Percentiles rank a stretch among this genome's conserved stretches.
These are phyloP conservation scores for Cryptoprocta ferox DNA, from an alignment of 2,797 vertebrate species.

Conservation along the genomic window DNA sequence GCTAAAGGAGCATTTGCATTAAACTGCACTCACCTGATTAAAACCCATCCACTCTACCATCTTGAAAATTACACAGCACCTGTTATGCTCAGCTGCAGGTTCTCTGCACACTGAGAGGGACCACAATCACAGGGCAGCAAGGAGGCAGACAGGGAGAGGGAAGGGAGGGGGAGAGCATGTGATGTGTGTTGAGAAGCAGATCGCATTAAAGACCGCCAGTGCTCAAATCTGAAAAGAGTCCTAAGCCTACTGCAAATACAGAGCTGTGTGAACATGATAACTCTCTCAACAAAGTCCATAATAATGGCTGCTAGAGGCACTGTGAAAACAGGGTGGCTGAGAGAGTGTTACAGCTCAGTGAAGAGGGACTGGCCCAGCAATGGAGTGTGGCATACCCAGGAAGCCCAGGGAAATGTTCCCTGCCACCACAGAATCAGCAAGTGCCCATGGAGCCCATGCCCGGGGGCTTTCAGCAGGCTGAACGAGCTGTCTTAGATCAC, in stretches of 20 bases:
- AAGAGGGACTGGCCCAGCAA: not conserved
- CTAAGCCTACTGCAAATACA: conserved; percentile 54
- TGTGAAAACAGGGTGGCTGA: conserved; percentile 25
- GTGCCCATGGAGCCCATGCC: not conserved
- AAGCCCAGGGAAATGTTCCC: not conserved
- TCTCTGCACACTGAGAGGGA: not conserved
- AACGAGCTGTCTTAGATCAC: not conserved
- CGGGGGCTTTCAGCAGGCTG: not conserved
- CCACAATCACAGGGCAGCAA: not conserved
- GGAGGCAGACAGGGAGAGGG: not conserved
- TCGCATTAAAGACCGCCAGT: not conserved
- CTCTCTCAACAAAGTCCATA: conserved; percentile 27
- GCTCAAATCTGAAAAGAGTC: conserved; percentile 13
- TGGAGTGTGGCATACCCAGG: not conserved
- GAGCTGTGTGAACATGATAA: conserved; percentile 46
- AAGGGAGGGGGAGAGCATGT: not conserved
- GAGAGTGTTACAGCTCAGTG: not conserved
- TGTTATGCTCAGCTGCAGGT: not conserved
- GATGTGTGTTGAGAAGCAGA: not conserved
- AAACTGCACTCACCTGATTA: conserved; percentile 58
- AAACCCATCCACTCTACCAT: conserved; percentile 22
- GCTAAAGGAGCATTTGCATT: conserved; percentile 58
- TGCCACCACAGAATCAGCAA: not conserved
- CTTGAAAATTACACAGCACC: not conserved
- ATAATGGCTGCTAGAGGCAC: not conserved